Conservation (phyloP, 2,888 invertebrate genomes). For the Pheosia tremula region DNA sequence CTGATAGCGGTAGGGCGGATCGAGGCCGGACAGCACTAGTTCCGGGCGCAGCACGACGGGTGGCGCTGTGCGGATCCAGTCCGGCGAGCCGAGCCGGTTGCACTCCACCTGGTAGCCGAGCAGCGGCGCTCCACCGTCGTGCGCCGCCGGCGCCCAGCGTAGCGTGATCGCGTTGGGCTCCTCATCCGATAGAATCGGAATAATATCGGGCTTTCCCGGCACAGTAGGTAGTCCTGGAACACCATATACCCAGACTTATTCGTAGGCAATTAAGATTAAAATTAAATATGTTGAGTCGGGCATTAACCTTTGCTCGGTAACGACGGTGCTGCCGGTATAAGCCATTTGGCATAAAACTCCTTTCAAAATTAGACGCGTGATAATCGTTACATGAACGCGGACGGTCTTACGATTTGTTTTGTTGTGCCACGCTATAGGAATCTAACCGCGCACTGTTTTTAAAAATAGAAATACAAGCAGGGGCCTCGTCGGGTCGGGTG, state of each 20-base stretch:
- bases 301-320: slow-evolving; percentile 47
- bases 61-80: slow-evolving; percentile 93
- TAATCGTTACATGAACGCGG: slow-evolving; percentile 78
- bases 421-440: slow-evolving; percentile 79
- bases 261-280: slow-evolving; percentile 28
- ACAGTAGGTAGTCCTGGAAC: slow-evolving; percentile 90
- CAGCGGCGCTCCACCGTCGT: slow-evolving; percentile 95
- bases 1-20: slow-evolving; percentile 94
- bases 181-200: slow-evolving; percentile 87
- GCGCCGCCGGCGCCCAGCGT: slow-evolving; percentile 91
- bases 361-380: slow-evolving; percentile 78
- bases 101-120: slow-evolving; percentile 92
- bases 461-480: slow-evolving; percentile 72
- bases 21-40: slow-evolving; percentile 91
- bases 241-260: slow-evolving; percentile 29
- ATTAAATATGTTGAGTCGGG: slow-evolving; percentile 36
- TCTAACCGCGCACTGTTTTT: slow-evolving; percentile 74
- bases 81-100: slow-evolving; percentile 87
- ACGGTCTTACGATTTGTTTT: slow-evolving; percentile 81
- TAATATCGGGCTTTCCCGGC: slow-evolving; percentile 93
- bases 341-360: slow-evolving; percentile 71
- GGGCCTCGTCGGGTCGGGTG: slow-evolving; percentile 46
- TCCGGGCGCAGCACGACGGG: slow-evolving; percentile 89
- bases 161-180: slow-evolving; percentile 93
- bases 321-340: slow-evolving; percentile 44